phyloP scores from a whole-genome alignment of 2,113 vertebrate genomes.

The Azemiops feae region DNA sequence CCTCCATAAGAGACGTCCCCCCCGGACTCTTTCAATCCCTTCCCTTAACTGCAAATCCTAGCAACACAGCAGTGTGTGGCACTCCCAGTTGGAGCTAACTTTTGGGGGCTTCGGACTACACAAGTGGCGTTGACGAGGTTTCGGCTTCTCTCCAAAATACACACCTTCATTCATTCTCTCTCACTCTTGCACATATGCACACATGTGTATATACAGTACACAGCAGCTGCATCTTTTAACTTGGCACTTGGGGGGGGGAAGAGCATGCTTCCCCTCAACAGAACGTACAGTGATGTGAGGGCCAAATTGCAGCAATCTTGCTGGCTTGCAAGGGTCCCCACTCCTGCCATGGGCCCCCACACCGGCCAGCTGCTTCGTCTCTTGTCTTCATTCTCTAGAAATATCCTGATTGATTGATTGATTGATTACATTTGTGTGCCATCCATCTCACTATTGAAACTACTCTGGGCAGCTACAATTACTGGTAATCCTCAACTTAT shows the following conservation, averaged over 20 bases:
- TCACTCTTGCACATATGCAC: background rate
- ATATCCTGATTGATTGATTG: background rate
- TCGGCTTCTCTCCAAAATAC: background rate
- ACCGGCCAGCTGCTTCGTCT: background rate
- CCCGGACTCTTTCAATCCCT: background rate
- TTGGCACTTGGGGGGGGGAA: background rate
- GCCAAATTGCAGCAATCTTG: background rate
- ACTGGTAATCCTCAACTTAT: background rate
- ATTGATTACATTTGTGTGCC: background rate
- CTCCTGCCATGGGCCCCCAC: background rate
- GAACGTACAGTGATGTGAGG: background rate
- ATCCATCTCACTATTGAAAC: background rate
- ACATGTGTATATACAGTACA: background rate
- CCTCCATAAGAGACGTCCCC: background rate
- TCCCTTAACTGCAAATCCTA: too few species aligned
- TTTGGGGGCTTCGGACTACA: background rate
- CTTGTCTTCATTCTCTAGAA: background rate
- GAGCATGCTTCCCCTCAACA: background rate
- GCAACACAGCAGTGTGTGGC: background rate
- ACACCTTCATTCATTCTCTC: background rate
- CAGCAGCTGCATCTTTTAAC: constrained; percentile 3
- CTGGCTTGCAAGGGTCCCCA: background rate
- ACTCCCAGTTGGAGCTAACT: background rate
- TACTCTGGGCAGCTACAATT: background rate
- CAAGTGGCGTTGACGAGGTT: background rate